Percentiles rank a stretch among this genome's conserved stretches.
Conservation (phyloP, 2,888 invertebrate genomes). For the Drosophila bunnanda region DNA sequence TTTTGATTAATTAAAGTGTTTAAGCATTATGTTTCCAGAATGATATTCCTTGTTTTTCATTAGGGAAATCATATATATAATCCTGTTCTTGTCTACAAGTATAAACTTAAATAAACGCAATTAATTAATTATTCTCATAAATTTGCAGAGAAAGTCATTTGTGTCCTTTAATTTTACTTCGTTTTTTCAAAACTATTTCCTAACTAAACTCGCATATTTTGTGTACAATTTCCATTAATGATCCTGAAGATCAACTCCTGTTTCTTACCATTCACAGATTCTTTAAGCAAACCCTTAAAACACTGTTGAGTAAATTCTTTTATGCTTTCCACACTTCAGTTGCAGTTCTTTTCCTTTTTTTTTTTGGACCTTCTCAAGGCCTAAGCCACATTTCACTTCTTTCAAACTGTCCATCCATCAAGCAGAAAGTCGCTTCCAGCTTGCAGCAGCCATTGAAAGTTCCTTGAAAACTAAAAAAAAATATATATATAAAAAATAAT, state of each 20-base stretch:
- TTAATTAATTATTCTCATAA: too few species aligned
- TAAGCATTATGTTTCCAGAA: too few species aligned
- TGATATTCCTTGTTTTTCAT: too few species aligned
- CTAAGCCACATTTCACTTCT: slow-evolving; percentile 57
- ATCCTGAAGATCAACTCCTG: slow-evolving; percentile 2
- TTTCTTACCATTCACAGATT: not conserved
- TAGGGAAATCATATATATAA: too few species aligned
- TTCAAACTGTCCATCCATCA: slow-evolving; percentile 58
- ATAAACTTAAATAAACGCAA: too few species aligned
- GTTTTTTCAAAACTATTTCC: not conserved
- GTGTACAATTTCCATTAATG: not conserved
- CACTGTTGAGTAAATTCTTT: slow-evolving; percentile 11
- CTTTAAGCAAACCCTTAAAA: not conserved
- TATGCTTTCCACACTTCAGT: slow-evolving; percentile 16
- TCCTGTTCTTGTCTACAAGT: too few species aligned
- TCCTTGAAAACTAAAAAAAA: slow-evolving; percentile 3
- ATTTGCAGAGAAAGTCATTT: too few species aligned
- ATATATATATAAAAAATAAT: slow-evolving; percentile 14
- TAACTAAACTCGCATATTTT: not conserved
- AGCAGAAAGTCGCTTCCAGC: slow-evolving; percentile 32
- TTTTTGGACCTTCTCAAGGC: slow-evolving; percentile 37
- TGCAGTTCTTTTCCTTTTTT: slow-evolving; percentile 1
- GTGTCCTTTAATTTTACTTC: too few species aligned
- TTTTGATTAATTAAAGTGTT: too few species aligned
- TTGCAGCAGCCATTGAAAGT: slow-evolving; percentile 42